Base-by-base conservation (phyloP, 2,113 vertebrate species). In the Grus americana region DNA sequence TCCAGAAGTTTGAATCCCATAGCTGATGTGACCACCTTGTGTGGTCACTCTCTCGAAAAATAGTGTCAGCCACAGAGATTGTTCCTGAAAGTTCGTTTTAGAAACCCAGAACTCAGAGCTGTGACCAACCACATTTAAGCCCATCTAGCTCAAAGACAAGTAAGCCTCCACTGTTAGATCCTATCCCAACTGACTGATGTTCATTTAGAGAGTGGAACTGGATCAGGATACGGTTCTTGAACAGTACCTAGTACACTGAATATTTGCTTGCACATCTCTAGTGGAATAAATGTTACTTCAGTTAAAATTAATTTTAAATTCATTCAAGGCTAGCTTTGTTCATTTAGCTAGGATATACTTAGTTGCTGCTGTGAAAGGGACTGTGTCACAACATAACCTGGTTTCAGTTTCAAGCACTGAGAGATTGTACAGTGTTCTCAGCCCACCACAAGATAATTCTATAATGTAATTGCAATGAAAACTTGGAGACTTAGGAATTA, bases 401-500 rank as follows among this genome's bases (percentile, higher is more conserved):
- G 70, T 79, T 95, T 82, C 65, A 47, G 32, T 95, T 55, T 92
- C 63, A 49, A 50, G 38, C 34, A 62, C 0, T 36, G 62, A 72
- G 40, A 57, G 47, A 38, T 24, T n/a, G 46, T 19, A 11, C 49
- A 65, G 23, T 42, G 50, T 61, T 93, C 65, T 24, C 90, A 62
- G 38, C 67, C 65, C 54, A 30, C 49, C 46, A 50, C 23, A 50
- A 71, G 59, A 23, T 38, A 85, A 83, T 93, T 92, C 68, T 44
- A 11, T 73, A 85, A 73, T 90, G 61, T 38, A 65, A 57, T 88
- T 95, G 62, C 29, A 67, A 17, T 62, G 80, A 71, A 93, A 96
- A 95, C 68, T 63, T 76, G 52, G 83, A 94, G 58, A 78, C 40
- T 88, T 78, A 52, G n/a, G 54, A 93, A 94, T 93, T 79, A 68